Base-by-base conservation (phyloP, 2,113 vertebrate genomes). In the Nematolebias whitei region DNA sequence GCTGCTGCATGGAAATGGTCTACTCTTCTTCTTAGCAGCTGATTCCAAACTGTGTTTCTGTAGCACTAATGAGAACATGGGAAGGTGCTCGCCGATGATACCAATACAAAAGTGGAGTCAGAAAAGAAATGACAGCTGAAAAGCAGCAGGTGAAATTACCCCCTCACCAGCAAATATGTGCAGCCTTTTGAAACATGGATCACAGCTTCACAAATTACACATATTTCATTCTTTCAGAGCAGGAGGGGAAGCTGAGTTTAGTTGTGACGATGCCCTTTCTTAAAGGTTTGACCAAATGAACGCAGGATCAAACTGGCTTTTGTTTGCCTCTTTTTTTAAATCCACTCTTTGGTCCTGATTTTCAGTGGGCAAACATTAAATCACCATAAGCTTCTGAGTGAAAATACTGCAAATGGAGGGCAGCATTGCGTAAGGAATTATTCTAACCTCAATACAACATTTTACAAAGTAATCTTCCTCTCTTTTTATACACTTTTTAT, bases 101-200 rank as follows among this genome's bases (percentile, higher is more conserved):
- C 19, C 5, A 49, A 63, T 50, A 64, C 56, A 12, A 59, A 68
- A 44, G 51, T 67, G 47, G 50, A 68, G 76, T 76, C 55, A 19
- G 44, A 20, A 50, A 76, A 86, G 43, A 24, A 63, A 45, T 63
- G 83, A 69, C 80, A 84, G 80, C 82, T 78, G 76, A 85, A 75
- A 84, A 84, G 70, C 76, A 86, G 82, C 74, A 78, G 71, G 80
- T 6, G 32, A 68, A 64, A 71, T 60, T 41, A 58, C n/a, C 57
- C 57, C 58, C 43, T 63, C 56, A 69, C 63, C 67, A 68, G 53
- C 58, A 68, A 47, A 43, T 71, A 49, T 82, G 71, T 67, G 77
- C 64, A 71, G 63, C 67, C 55, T 49, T 1, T 12, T 63, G 73
- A 23, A 74, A 64, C 67, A 63, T 65, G 12, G 12, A 80, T 74